A percentile compares a stretch with the other conserved stretches of the same genome.
phyloP scores from a whole-genome alignment of 2,888 invertebrate genomes.

The Oxytorus armatus region DNA sequence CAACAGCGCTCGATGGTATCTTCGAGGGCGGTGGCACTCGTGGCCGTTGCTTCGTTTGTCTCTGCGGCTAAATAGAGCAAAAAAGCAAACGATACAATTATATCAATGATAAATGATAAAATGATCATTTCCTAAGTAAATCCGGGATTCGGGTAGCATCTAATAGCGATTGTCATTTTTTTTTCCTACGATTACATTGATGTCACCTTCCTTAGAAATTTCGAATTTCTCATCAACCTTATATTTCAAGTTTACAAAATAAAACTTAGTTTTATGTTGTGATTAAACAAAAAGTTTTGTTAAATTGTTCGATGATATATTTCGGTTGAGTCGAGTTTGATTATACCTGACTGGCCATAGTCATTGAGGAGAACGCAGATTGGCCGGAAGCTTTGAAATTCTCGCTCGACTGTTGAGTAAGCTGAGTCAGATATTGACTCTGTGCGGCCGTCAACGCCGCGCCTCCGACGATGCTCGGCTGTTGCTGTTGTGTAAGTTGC shows the following conservation, averaged over 20 bases:
- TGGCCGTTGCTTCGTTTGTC: conserved; percentile 81
- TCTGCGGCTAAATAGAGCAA: conserved; percentile 75
- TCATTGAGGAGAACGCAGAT: conserved; percentile 77
- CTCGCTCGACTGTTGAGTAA: conserved; percentile 86
- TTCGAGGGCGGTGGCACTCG: conserved; percentile 85
- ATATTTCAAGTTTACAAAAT: too few species aligned
- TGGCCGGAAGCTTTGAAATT: conserved; percentile 85
- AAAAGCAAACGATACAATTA: background rate
- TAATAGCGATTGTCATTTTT: too few species aligned
- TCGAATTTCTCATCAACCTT: too few species aligned
- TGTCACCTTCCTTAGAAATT: too few species aligned
- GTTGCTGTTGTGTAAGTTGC: conserved; percentile 79
- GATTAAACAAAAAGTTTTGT: too few species aligned
- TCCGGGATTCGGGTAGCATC: too few species aligned
- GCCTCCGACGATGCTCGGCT: conserved; percentile 82
- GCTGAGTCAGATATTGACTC: conserved; percentile 87
- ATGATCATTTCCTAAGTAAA: background rate
- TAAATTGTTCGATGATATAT: too few species aligned
- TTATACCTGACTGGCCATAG: conserved; percentile 79
- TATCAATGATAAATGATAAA: background rate
- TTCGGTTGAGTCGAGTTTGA: too few species aligned
- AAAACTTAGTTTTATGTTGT: too few species aligned
- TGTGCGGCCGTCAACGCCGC: conserved; percentile 86
- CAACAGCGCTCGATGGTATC: conserved; percentile 97
- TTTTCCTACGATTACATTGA: too few species aligned